phyloP scores from a whole-genome alignment of 2,888 invertebrate species.

The Strigamia transsilvanica region DNA sequence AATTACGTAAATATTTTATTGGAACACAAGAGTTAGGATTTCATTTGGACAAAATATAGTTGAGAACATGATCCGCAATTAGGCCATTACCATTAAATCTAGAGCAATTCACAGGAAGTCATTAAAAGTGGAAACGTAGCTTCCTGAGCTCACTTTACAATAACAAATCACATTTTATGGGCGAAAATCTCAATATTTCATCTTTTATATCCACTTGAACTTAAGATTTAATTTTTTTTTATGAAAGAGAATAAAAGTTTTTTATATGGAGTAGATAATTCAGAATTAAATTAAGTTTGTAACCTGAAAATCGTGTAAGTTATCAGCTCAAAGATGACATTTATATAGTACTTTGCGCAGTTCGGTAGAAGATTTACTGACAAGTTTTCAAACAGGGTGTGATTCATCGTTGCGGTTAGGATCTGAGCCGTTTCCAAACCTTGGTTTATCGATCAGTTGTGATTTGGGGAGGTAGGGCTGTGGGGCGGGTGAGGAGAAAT shows the following conservation, averaged over 20 bases:
- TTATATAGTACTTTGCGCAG: background rate
- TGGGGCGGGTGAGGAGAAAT: background rate
- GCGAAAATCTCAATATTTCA: background rate
- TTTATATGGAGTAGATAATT: background rate
- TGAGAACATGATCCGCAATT: background rate
- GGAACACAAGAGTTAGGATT: background rate
- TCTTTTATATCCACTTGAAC: background rate
- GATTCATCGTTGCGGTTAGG: conserved; percentile 20
- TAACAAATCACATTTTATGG: background rate
- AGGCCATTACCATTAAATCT: background rate
- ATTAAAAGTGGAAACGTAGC: conserved; percentile 25
- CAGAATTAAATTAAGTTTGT: conserved; percentile 20
- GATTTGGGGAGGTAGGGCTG: conserved; percentile 17
- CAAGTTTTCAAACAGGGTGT: conserved; percentile 10
- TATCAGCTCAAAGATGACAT: conserved; percentile 11
- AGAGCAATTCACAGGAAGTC: conserved; percentile 8
- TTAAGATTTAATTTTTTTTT: conserved; percentile 18
- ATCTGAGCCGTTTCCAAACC: conserved; percentile 21
- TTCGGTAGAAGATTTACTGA: conserved; percentile 10
- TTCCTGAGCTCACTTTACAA: conserved; percentile 8
- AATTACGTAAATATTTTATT: background rate
- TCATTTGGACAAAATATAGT: background rate
- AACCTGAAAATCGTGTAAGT: background rate
- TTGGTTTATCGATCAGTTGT: conserved; percentile 30
- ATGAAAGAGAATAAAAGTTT: background rate